Evolutionary conservation across 2,888 invertebrate species (phyloP), one percentile per base, ranked within the genome.

Genomic region (Pristionchus maxplancki): DNA sequence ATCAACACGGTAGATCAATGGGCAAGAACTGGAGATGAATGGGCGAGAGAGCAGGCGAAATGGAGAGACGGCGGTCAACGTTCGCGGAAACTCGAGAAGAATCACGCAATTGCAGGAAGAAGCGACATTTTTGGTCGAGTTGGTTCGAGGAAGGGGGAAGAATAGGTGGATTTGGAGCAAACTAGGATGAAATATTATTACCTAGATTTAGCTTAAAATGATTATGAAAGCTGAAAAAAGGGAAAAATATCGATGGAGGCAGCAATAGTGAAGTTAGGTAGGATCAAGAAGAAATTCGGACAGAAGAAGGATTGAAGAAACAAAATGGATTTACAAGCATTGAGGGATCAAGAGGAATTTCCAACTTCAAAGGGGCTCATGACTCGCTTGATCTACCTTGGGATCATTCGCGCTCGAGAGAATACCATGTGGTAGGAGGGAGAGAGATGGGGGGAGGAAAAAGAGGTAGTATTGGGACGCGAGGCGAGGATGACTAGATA

Each of bases 341-440:
- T n/a, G 44, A 48, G 4, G 40, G 4, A 31, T n/a, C 58, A 24
- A 8, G 15, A 58, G n/a, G 37, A 13, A 64, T 28, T n/a, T 28
- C n/a, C 58, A 58, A 58, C 31, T 58, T 24, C 20, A 58, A 58
- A 58, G 58, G 20, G 58, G 15, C 9, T 64, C 62, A n/a, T n/a
- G 28, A 64, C 64, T n/a, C n/a, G 62, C 28, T 64, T 71, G 71
- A 71, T 71, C 71, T 37, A 40, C 71, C 64, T 15, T 37, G 37
- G 31, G 71, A 71, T 58, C 58, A 58, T 58, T 48, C 48, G 28
- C 28, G 83, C 24, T 34, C 24, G 62, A 83, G 28, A n/a, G 78
- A 78, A 78, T 78, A 78, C 78, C 78, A 78, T 78, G 78, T 78
- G 78, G 78, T 78, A 85, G 64, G 85, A 64, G 67, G 40, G 85